Conservation (phyloP, 2,888 invertebrate species). For the Tetramorium bicarinatum region DNA sequence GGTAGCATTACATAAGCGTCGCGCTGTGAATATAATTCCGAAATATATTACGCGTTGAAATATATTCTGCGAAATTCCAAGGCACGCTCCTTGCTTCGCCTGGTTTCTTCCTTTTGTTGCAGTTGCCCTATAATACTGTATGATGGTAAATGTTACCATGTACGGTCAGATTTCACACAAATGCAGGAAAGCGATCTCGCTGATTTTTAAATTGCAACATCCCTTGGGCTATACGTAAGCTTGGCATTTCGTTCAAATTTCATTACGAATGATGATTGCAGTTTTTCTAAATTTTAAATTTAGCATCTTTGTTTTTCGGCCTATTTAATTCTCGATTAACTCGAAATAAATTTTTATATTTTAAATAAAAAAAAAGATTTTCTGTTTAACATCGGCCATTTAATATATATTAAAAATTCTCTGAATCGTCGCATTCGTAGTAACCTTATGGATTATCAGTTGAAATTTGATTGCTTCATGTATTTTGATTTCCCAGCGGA, state of each 20-base stretch:
- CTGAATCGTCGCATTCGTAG: not conserved
- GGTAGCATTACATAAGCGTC: slow-evolving; percentile 32
- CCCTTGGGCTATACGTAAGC: not conserved
- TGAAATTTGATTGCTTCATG: slow-evolving; percentile 25
- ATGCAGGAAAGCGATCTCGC: not conserved
- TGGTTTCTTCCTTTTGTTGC: slow-evolving; percentile 40
- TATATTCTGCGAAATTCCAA: slow-evolving; percentile 47
- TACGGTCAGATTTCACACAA: slow-evolving; percentile 32
- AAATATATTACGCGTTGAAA: slow-evolving; percentile 50
- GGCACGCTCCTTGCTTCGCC: slow-evolving; percentile 36
- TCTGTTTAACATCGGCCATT: not conserved
- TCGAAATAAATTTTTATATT: not conserved
- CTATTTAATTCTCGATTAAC: not conserved
- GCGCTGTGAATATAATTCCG: slow-evolving; percentile 47
- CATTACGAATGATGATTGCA: not conserved
- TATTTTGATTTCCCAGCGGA: slow-evolving; percentile 20
- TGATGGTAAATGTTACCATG: slow-evolving; percentile 38
- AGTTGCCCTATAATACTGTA: not conserved
- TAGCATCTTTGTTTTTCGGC: not conserved
- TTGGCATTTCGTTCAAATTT: slow-evolving; percentile 10
- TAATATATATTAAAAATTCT: not conserved
- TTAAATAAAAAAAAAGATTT: too few species aligned
- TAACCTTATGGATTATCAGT: not conserved
- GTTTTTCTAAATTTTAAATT: not conserved
- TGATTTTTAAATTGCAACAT: slow-evolving; percentile 39